phyloP scores from a whole-genome alignment of 1,140 invertebrate species.

The Leptopilina clavipes region DNA sequence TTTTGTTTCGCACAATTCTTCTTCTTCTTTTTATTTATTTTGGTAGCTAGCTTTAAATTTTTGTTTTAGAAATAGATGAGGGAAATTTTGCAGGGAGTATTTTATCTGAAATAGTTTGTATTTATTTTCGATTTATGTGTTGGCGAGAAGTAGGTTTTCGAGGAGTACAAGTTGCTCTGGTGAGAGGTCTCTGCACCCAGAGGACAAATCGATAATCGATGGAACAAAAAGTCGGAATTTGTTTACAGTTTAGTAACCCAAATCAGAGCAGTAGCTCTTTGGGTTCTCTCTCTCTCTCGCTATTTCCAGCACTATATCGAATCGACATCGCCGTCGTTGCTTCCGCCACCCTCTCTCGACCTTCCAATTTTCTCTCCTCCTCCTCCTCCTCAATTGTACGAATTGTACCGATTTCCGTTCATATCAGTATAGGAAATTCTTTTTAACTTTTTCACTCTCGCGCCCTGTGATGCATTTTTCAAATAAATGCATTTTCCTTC shows the following conservation, averaged over 20 bases:
- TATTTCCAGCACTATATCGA: slow-evolving; percentile 3
- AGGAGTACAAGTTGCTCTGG: slow-evolving; percentile 7
- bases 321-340: background rate
- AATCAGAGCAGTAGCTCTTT: slow-evolving; percentile 61
- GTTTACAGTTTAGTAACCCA: slow-evolving; percentile 74
- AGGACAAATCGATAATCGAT: slow-evolving; percentile 69
- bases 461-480: slow-evolving; percentile 33
- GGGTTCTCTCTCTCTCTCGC: slow-evolving; percentile 36
- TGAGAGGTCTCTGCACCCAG: slow-evolving; percentile 61
- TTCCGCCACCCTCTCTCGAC: slow-evolving; percentile 35
- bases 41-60: too few relatives aligned
- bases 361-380: slow-evolving; percentile 21
- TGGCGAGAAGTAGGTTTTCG: background rate
- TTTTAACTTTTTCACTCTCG: too few relatives aligned
- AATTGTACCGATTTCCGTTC: slow-evolving; percentile 17
- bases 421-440: slow-evolving; percentile 33
- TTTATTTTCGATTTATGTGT: background rate
- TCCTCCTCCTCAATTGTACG: too few relatives aligned
- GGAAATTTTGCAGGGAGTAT: too few relatives aligned
- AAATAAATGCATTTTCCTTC: too few relatives aligned
- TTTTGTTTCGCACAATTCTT: too few relatives aligned
- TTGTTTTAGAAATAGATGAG: too few relatives aligned
- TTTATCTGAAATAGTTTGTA: too few relatives aligned
- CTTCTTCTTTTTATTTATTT: too few relatives aligned
- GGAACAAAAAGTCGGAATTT: slow-evolving; percentile 69